Evolutionary conservation across 2,113 vertebrate genomes (phyloP).

Genomic region (Poeciliopsis prolifica): DNA sequence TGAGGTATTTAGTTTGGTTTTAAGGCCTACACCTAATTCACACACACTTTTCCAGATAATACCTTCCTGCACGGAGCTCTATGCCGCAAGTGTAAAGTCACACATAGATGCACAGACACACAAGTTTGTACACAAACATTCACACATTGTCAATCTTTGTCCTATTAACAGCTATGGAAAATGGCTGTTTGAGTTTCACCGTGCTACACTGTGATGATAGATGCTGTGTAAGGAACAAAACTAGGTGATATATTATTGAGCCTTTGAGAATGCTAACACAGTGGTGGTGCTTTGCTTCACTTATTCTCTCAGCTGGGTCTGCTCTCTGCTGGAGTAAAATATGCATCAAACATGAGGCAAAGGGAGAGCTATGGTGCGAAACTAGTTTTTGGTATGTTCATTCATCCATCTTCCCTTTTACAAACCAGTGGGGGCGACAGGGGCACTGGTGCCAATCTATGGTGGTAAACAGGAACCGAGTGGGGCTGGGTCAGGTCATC

Average conservation of each 20-base stretch:
- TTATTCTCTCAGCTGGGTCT: conserved; percentile 41
- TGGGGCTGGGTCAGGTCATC: no score
- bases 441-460: no score
- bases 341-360: conserved; percentile 50
- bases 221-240: conserved; percentile 69
- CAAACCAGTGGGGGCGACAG: not conserved
- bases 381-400: conserved; percentile 8
- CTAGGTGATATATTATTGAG: conserved; percentile 72
- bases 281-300: conserved; percentile 65
- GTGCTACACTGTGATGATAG: conserved; percentile 64
- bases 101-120: conserved; percentile 1
- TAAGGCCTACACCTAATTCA: conserved; percentile 53
- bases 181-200: conserved; percentile 50
- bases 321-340: conserved; percentile 51
- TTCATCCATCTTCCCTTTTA: conserved; percentile 4
- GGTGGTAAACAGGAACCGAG: no score
- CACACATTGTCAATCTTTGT: conserved; percentile 60
- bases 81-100: conserved; percentile 13
- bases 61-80: conserved; percentile 12
- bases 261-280: conserved; percentile 59
- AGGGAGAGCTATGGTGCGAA: conserved; percentile 14
- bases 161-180: conserved; percentile 62
- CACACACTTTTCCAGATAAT: conserved; percentile 46
- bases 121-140: conserved; percentile 7
- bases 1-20: conserved; percentile 62